A percentile compares a stretch with the other conserved stretches of the same genome.
Conservation (phyloP, 2,888 invertebrate species). For the Zele albiditarsus region DNA sequence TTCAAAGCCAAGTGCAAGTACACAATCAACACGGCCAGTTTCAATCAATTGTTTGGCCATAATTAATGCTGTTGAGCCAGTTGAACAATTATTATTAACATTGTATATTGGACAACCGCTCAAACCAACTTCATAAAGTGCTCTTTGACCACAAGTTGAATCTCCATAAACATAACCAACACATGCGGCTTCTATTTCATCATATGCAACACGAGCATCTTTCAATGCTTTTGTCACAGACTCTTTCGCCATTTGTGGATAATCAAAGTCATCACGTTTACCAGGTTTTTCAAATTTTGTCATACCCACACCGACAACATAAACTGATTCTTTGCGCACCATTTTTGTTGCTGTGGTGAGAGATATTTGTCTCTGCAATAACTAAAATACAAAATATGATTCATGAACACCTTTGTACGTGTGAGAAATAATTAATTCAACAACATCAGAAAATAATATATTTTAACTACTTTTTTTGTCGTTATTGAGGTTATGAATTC, state of each 20-base stretch:
- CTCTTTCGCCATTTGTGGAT: slow-evolving; percentile 96
- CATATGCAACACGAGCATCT: slow-evolving; percentile 86
- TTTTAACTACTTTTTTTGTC: background rate
- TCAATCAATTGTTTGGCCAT: slow-evolving; percentile 95
- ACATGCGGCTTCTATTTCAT: slow-evolving; percentile 89
- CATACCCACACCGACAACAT: slow-evolving; percentile 97
- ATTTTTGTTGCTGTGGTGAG: slow-evolving; percentile 51
- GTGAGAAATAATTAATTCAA: no score
- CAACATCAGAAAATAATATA: background rate
- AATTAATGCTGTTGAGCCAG: slow-evolving; percentile 93
- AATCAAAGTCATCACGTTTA: slow-evolving; percentile 85
- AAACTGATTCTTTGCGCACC: slow-evolving; percentile 76
- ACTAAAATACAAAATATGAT: background rate
- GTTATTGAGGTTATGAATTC: background rate
- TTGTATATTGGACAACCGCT: slow-evolving; percentile 98
- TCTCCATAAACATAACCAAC: slow-evolving; percentile 97
- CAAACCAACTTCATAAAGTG: slow-evolving; percentile 94
- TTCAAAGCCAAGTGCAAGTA: slow-evolving; percentile 96
- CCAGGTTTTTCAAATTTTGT: slow-evolving; percentile 99
- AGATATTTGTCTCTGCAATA: background rate
- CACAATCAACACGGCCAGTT: slow-evolving; percentile 89
- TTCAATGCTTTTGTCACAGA: slow-evolving; percentile 89
- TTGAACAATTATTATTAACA: slow-evolving; percentile 99
- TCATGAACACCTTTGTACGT: no score
- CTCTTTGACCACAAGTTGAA: slow-evolving; percentile 95